Conservation (phyloP, 2,113 vertebrate species). For the Formicarius rufipectus region DNA sequence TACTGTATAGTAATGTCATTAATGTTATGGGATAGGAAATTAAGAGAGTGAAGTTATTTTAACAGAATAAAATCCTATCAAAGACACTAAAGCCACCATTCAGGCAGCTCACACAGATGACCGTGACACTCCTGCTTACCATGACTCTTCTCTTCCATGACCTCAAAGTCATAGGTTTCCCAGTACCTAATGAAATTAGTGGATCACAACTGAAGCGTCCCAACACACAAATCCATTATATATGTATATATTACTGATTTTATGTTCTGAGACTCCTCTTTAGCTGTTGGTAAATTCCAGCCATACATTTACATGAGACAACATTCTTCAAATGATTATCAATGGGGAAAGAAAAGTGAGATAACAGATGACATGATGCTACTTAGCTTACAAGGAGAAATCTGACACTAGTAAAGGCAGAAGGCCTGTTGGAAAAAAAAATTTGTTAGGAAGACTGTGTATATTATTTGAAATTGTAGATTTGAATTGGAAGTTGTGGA, state of each 20-base stretch:
- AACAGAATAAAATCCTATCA: not conserved
- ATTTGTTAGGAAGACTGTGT: not conserved
- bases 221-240: not conserved
- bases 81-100: not conserved
- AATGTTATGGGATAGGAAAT: not conserved
- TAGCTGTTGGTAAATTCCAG: not conserved
- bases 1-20: not conserved
- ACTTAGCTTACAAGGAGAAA: not conserved
- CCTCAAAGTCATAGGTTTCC: not conserved
- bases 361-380: not conserved
- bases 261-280: not conserved
- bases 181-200: not conserved
- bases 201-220: not conserved
- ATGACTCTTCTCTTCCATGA: not conserved
- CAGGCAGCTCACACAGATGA: not conserved
- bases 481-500: not conserved
- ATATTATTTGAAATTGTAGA: not conserved
- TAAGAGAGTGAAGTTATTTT: not conserved
- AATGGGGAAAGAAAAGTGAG: not conserved
- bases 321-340: not conserved
- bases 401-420: not conserved
- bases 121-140: not conserved
- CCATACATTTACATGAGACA: not conserved
- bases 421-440: not conserved
- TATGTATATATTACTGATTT: not conserved